A percentile compares a stretch with the other conserved stretches of the same genome.
phyloP scores from a whole-genome alignment of 2,888 invertebrate species.

The Podabrus alpinus region DNA sequence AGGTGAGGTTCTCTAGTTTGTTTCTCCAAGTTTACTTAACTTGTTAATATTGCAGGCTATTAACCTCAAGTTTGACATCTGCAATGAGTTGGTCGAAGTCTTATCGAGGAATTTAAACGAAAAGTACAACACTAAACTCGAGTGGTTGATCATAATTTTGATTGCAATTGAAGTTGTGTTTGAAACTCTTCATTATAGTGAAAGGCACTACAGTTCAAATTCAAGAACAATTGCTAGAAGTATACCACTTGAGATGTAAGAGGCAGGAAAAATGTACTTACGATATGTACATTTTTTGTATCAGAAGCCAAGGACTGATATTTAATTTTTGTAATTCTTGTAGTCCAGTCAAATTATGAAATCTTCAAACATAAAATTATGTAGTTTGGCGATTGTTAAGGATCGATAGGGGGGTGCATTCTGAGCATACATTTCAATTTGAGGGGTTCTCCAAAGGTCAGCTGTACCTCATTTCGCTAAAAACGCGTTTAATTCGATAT shows the following conservation, averaged over 20 bases:
- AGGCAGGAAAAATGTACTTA: background rate
- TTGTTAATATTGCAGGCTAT: conserved; percentile 23
- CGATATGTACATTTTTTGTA: background rate
- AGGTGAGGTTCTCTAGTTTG: conserved; percentile 56
- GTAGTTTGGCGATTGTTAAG: too few species aligned
- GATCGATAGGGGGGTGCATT: too few species aligned
- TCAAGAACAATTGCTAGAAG: too few species aligned
- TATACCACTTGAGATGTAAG: background rate
- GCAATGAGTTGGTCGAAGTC: background rate
- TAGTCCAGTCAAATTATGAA: too few species aligned
- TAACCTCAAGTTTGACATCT: background rate
- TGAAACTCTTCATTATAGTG: background rate
- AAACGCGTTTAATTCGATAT: too few species aligned
- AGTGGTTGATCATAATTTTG: background rate
- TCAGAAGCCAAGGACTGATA: background rate
- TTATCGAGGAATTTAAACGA: background rate
- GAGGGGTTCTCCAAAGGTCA: too few species aligned
- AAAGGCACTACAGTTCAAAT: background rate
- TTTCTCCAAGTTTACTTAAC: background rate
- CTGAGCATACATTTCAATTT: too few species aligned
- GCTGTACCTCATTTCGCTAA: too few species aligned
- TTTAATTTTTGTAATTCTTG: background rate
- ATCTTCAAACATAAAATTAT: too few species aligned
- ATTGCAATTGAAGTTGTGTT: background rate
- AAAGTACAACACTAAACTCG: background rate